Base-by-base conservation (phyloP, 2,888 invertebrate species). In the Dryocosmus kuriphilus region DNA sequence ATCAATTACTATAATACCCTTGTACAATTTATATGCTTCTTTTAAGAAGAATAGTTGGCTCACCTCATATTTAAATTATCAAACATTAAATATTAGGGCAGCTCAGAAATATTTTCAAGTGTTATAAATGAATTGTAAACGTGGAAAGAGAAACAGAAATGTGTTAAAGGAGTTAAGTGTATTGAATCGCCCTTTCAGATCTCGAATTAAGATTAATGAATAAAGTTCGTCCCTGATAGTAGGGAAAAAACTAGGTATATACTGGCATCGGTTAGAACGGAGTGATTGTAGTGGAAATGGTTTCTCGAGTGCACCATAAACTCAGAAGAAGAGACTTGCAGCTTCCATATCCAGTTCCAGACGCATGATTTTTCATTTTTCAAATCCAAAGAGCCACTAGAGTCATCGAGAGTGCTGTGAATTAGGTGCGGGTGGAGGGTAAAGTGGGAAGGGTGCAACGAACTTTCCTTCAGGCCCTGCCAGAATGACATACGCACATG, bases 311-410 rank as follows among this genome's bases (percentile, higher is more conserved):
- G 71, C 71, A 71, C 46, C 71, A 71, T 71, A 46, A 71, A 71
- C n/a, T 46, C 16, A 71, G 46, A 71, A 46, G 46, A 71, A 55
- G 71, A 46, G 51, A 71, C n/a, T 71, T 71, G 71, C 71, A 71
- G 71, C 71, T 71, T 71, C 67, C 67, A 71, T 30, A 71, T 71
- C 46, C 67, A 71, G 51, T 71, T 71, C 71, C 71, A 71, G 71
- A 71, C 51, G 75, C 65, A 78, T 80, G 81, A 83, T 83, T 86
- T 84, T 85, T 85, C 83, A 83, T 83, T 86, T 84, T 85, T 85
- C 83, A 83, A 81, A 85, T 85, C 79, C 83, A 79, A 82, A 86
- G 85, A 83, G 85, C 83, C 86, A 87, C 86, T 86, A 85, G 84
- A 86, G 80, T 76, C 63, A 74, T 71, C 82, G 73, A 85, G 83